Conservation (phyloP, 35 echinoderm and acorn worm species). For the Chiridota heheva region DNA sequence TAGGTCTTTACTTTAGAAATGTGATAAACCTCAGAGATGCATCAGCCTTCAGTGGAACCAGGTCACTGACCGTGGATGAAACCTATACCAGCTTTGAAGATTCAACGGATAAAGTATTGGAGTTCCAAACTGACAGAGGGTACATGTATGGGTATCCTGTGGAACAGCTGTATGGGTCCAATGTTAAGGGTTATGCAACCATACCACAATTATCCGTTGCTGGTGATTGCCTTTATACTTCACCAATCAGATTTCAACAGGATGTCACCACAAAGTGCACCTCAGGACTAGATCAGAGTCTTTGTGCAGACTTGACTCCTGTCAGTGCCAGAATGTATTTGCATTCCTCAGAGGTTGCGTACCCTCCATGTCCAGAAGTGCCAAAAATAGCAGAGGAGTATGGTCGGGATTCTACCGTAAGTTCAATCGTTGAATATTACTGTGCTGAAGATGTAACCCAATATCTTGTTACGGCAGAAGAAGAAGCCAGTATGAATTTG, state of each 20-base stretch:
- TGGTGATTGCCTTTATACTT: constrained; percentile 65
- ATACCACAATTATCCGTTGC: constrained; percentile 42
- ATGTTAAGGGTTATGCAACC: constrained; percentile 58
- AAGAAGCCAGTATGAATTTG: constrained; percentile 25
- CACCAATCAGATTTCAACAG: constrained; percentile 72
- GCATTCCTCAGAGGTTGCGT: constrained; percentile 41
- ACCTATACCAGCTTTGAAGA: constrained; percentile 77
- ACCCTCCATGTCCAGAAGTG: constrained; percentile 76
- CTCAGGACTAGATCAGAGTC: constrained; percentile 5
- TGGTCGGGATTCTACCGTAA: constrained; percentile 6
- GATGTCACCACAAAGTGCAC: constrained; percentile 53
- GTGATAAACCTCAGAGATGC: constrained; percentile 40
- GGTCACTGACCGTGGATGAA: background rate
- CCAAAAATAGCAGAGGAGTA: constrained; percentile 52
- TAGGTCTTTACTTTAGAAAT: constrained; percentile 75
- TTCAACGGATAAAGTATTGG: constrained; percentile 40
- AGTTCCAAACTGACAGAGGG: constrained; percentile 27
- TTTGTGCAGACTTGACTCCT: constrained; percentile 59
- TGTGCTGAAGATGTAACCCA: constrained; percentile 63
- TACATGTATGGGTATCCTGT: constrained; percentile 74
- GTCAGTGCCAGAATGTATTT: constrained; percentile 74
- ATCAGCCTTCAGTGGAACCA: constrained; percentile 44
- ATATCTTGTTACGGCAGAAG: background rate
- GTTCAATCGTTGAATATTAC: constrained; percentile 52
- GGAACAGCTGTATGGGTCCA: constrained; percentile 52